Percentiles rank a stretch among this genome's conserved stretches.
Evolutionary conservation across 2,113 vertebrate genomes (phyloP).

Genomic region (Rhinopithecus roxellana): DNA sequence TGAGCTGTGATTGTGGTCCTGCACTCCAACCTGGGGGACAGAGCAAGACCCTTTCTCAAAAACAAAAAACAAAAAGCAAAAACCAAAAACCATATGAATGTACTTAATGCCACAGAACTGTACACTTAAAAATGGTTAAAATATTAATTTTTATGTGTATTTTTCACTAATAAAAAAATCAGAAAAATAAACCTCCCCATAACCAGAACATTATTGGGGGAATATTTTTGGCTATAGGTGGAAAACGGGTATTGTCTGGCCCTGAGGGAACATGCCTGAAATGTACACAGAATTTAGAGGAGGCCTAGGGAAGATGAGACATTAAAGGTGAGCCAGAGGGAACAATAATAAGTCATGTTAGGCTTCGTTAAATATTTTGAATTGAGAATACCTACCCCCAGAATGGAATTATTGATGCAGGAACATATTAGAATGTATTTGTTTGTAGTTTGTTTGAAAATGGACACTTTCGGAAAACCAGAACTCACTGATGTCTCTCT

Average conservation of each 20-base stretch:
- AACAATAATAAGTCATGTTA: background rate
- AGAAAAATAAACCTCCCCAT: background rate
- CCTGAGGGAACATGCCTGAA: background rate
- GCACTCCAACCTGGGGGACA: background rate
- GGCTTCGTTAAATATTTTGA: background rate
- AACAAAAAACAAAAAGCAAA: background rate
- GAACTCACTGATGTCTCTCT: background rate
- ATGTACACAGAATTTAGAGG: background rate
- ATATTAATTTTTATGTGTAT: background rate
- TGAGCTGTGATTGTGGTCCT: background rate
- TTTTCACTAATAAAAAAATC: background rate
- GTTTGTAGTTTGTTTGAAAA: background rate
- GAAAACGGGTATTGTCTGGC: background rate
- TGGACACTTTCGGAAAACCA: conserved; percentile 1
- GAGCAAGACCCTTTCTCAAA: background rate
- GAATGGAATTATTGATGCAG: background rate
- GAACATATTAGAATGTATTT: background rate
- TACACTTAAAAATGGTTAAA: background rate
- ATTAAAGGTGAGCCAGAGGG: background rate
- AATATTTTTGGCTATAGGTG: background rate
- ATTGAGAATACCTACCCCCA: background rate
- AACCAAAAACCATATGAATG: background rate
- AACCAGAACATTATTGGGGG: background rate
- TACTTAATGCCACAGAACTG: background rate
- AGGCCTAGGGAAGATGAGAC: background rate